Evolutionary conservation across 2,113 vertebrate genomes (phyloP).

Genomic region (Alouatta palliata): DNA sequence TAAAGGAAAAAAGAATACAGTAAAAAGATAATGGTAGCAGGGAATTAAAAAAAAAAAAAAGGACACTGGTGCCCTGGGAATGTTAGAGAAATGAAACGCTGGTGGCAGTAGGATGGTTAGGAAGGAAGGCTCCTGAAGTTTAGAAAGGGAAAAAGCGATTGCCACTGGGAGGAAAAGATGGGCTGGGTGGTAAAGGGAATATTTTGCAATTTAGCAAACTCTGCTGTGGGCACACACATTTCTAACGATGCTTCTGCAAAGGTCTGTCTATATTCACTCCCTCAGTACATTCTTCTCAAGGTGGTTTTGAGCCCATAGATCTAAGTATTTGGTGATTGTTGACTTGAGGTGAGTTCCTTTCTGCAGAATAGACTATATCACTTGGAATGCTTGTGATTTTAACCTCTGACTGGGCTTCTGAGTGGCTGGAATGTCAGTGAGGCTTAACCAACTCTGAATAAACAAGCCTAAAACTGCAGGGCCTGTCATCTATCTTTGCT

Average conservation of each 20-base stretch:
- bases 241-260: neutral
- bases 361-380: neutral
- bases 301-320: neutral
- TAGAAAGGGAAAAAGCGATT: neutral
- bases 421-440: slow-evolving; percentile 63
- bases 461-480: slow-evolving; percentile 42
- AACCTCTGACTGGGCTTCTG: slow-evolving; percentile 61
- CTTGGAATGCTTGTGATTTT: slow-evolving; percentile 68
- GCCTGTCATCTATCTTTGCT: neutral
- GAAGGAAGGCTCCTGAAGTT: neutral
- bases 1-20: neutral
- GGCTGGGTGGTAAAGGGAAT: neutral
- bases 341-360: slow-evolving; percentile 23
- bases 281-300: neutral
- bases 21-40: neutral
- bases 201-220: neutral
- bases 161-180: neutral
- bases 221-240: neutral
- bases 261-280: neutral
- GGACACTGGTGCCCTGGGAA: neutral
- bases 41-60: neutral
- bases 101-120: neutral
- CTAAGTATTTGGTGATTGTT: neutral
- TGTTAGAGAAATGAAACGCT: neutral
- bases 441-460: slow-evolving; percentile 69